Percentiles rank a stretch among this genome's conserved stretches.
phyloP scores from a whole-genome alignment of 2,797 vertebrate genomes.

The Hypotaenidia okinawae region DNA sequence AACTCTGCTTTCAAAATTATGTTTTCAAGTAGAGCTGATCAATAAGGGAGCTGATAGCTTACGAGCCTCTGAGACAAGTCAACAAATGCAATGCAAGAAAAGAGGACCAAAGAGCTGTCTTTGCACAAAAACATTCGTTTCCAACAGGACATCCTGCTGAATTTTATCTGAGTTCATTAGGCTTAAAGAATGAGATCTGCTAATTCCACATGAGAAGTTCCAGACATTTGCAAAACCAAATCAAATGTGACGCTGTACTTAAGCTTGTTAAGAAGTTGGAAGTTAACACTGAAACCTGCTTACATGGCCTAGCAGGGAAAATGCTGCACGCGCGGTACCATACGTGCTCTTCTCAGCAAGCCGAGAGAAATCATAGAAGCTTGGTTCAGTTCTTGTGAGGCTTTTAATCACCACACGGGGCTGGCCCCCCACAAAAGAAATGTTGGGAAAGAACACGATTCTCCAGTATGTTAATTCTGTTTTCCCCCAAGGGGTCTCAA shows the following conservation, averaged over 20 bases:
- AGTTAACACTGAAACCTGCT: constrained; percentile 49
- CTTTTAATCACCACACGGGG: not conserved
- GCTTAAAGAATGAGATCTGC: constrained; percentile 59
- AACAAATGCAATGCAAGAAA: constrained; percentile 24
- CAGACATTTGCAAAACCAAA: constrained; percentile 67
- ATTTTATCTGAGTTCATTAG: constrained; percentile 75
- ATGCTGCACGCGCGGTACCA: not conserved
- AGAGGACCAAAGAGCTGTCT: constrained; percentile 28
- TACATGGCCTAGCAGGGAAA: constrained; percentile 3
- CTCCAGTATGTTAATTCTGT: not conserved
- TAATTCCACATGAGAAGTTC: constrained; percentile 76
- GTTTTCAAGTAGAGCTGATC: constrained; percentile 58
- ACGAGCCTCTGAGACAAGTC: constrained; percentile 50
- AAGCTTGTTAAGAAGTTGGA: constrained; percentile 45
- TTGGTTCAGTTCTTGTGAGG: not conserved
- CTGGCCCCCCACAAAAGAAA: not conserved
- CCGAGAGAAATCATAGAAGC: not conserved
- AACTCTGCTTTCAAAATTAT: constrained; percentile 38
- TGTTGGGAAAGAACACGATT: not conserved
- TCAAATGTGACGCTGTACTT: constrained; percentile 26
- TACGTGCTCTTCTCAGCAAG: not conserved
- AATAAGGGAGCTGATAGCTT: constrained; percentile 31
- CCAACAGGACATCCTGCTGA: constrained; percentile 72
- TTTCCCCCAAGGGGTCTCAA: not conserved
- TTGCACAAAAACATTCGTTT: constrained; percentile 37